Evolutionary conservation across 1,140 invertebrate genomes (phyloP).

Genomic region (Achatina immaculata): DNA sequence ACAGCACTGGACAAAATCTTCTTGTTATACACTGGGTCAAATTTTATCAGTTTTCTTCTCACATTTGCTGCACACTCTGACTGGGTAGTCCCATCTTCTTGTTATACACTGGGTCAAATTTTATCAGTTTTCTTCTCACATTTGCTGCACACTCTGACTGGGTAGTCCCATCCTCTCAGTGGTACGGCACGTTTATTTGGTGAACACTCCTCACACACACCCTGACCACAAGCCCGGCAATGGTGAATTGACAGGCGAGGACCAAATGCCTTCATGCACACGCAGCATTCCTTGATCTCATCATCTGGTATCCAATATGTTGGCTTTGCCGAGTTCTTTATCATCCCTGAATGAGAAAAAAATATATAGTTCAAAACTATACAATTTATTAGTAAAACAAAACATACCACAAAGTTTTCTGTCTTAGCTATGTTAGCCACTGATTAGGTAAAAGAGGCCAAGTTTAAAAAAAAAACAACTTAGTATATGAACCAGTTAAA

Average conservation of each 20-base stretch:
- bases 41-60: constrained; percentile 58
- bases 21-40: no score
- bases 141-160: constrained; percentile 72
- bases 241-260: constrained; percentile 78
- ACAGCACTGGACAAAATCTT: no score
- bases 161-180: constrained; percentile 72
- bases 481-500: no score
- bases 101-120: neutral
- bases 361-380: no score
- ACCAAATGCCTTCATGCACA: constrained; percentile 78
- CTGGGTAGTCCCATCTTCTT: constrained; percentile 70
- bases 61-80: constrained; percentile 72
- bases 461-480: no score
- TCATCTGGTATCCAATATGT: constrained; percentile 86
- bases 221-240: constrained; percentile 77
- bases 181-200: constrained; percentile 67
- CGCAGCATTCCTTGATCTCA: constrained; percentile 77
- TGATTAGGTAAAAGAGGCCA: no score
- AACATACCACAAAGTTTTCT: no score
- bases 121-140: constrained; percentile 67
- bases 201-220: constrained; percentile 73
- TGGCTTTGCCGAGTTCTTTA: constrained; percentile 85
- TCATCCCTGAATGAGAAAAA: constrained; percentile 73
- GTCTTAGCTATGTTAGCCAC: no score
- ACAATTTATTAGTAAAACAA: no score